These are phyloP conservation scores for Nestor notabilis DNA, from an alignment of 2,113 vertebrate genomes.

Conservation along the genomic window DNA sequence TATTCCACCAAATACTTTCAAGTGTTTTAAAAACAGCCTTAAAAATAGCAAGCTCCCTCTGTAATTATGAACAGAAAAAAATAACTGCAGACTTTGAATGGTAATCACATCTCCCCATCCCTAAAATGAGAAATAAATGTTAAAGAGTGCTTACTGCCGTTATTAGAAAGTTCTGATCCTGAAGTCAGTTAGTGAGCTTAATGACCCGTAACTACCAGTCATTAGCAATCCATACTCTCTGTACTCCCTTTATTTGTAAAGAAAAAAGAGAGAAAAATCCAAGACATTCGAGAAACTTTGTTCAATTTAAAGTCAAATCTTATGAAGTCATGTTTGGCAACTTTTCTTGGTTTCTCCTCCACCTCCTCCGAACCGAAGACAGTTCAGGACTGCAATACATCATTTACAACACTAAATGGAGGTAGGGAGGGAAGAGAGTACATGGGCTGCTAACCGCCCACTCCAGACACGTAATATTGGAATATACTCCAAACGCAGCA, in stretches of 20 bases:
- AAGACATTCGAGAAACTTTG: conserved; percentile 67
- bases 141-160: conserved; percentile 50
- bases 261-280: conserved; percentile 22
- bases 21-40: conserved; percentile 16
- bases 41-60: neutral
- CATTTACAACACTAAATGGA: conserved; percentile 52
- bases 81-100: conserved; percentile 16
- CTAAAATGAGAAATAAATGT: conserved; percentile 56
- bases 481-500: conserved; percentile 58
- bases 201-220: conserved; percentile 60
- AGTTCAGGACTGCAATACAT: conserved; percentile 64
- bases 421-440: conserved; percentile 21
- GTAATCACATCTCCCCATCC: conserved; percentile 45
- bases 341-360: conserved; percentile 62
- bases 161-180: conserved; percentile 65
- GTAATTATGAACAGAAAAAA: conserved; percentile 24
- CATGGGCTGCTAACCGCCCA: conserved; percentile 32
- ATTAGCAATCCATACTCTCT: conserved; percentile 49
- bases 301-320: conserved; percentile 72
- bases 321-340: conserved; percentile 78
- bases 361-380: conserved; percentile 29
- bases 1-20: neutral
- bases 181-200: conserved; percentile 69
- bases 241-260: conserved; percentile 64
- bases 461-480: conserved; percentile 62